Evolutionary conservation across 2,888 invertebrate genomes (phyloP), one percentile per base, ranked within the genome.

Genomic region (Lapara coniferarum): DNA sequence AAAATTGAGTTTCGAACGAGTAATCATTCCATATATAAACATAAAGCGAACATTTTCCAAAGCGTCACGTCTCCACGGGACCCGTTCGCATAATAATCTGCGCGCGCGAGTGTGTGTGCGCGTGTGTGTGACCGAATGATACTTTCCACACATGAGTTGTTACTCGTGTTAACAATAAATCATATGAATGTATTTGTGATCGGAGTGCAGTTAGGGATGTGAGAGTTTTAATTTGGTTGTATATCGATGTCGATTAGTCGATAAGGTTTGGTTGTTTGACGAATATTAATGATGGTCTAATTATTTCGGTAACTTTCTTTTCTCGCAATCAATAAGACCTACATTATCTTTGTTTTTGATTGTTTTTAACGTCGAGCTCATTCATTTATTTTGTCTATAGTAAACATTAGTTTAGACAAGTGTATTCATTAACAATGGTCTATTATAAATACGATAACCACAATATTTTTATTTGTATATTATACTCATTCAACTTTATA

Each of bases 181-280:
- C 93, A 93, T 92, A 91, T 84, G 85, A 89, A 89, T 92, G 93
- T 92, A 92, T 92, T 92, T 91, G 92, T 92, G 92, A 91, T 89
- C 90, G 85, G 82, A 74, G 73, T 69, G 69, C 72, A 71, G 56
- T 71, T 82, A 80, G 86, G 75, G 86, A 66, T 78, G 86, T 72
- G 70, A 55, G 57, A 63, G 66, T 63, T 57, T 70, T 63, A 67
- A 68, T 68, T 69, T 71, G 69, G 68, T 55, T n/a, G 70, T 37
- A 67, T 67, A 52, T 70, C 67, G 70, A 71, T 77, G 71, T 79
- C 75, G 77, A 77, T 72, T 19, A 63, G 66, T 71, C 71, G 59
- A 67, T 52, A 52, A 19, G 10, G 49, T 67, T 67, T 46, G 37
- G 8, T 19, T 56, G 51, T 44, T 46, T 25, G 13, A 51, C 25